Evolutionary conservation across 2,888 invertebrate species (phyloP), one percentile per base, ranked within the genome.

Genomic region (Galerucella calmariensis): DNA sequence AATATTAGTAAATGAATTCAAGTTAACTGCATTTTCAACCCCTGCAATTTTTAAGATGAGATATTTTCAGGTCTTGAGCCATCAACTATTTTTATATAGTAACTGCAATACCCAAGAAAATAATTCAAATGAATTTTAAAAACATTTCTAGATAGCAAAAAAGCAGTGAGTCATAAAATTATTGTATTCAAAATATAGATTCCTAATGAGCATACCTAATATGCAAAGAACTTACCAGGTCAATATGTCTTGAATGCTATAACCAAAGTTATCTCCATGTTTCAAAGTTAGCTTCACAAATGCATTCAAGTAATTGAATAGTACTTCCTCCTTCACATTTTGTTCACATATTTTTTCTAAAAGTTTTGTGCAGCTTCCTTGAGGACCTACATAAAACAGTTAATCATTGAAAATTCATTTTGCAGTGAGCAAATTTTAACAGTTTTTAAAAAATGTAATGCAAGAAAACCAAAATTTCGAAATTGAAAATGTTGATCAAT

Each of bases 231-330:
- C 89, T 88, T 88, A 95, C 95, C 95, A 95, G 83, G 91, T 92
- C 79, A 95, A 92, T 82, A 97, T 90, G 86, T 97, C 95, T 87
- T 95, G 94, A 77, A 92, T 90, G 79, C 91, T 91, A 85, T 94
- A 94, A 66, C 94, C 94, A 82, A 90, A 83, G 75, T 89, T 88
- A 72, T 88, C 90, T 81, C 93, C 92, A 84, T 91, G 90, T 85
- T 91, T 91, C 83, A 90, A 89, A 79, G 93, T 89, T 79, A 97
- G 90, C 84, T 95, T 95, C 73, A 96, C 95, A 88, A 97, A 92
- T 77, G 93, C 94, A 90, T 97, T 97, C 83, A 97, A 91, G 87
- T 96, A 95, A 80, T 94, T 94, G 81, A 97, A 90, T 86, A 94
- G 93, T 85, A 93, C 93, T 77, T 91, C 92, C 87, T 95, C 95